A percentile compares a stretch with the other conserved stretches of the same genome.
Conservation (phyloP, 2,797 vertebrate genomes). For the Denticeps clupeoides region DNA sequence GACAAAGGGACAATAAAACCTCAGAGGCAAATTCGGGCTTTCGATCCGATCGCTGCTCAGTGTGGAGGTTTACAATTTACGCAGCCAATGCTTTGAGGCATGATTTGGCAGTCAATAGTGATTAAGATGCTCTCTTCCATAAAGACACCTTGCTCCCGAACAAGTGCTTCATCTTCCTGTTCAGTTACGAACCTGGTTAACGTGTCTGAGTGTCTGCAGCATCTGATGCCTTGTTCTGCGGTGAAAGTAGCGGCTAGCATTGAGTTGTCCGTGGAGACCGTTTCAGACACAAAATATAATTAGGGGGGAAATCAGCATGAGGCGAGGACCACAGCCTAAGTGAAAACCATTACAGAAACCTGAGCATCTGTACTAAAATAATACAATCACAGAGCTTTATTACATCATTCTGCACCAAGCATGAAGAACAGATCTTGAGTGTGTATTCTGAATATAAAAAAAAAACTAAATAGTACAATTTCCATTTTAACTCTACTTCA, state of each 20-base stretch:
- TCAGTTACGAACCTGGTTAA: neutral
- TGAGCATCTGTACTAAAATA: neutral
- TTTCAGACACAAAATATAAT: neutral
- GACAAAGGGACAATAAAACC: conserved; percentile 25
- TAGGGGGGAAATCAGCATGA: neutral
- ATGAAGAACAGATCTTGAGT: neutral
- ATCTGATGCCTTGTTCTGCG: neutral
- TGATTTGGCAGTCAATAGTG: conserved; percentile 3
- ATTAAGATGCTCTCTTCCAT: conserved; percentile 7
- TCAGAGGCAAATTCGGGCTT: conserved; percentile 17
- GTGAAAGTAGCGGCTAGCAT: no score
- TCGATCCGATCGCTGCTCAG: conserved; percentile 23
- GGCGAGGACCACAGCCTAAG: neutral
- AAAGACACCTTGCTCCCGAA: conserved; percentile 3
- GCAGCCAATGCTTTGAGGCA: conserved; percentile 17
- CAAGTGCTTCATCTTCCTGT: no score
- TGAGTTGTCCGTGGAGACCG: neutral
- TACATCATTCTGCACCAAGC: neutral
- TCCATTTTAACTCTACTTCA: no score
- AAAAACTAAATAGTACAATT: no score
- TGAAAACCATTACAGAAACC: neutral
- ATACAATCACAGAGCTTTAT: conserved; percentile 1
- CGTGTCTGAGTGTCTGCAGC: neutral
- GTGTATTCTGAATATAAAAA: neutral
- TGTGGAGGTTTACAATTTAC: conserved; percentile 9